Base-by-base conservation (phyloP, 2,888 invertebrate species). In the Orchestes rusci region DNA sequence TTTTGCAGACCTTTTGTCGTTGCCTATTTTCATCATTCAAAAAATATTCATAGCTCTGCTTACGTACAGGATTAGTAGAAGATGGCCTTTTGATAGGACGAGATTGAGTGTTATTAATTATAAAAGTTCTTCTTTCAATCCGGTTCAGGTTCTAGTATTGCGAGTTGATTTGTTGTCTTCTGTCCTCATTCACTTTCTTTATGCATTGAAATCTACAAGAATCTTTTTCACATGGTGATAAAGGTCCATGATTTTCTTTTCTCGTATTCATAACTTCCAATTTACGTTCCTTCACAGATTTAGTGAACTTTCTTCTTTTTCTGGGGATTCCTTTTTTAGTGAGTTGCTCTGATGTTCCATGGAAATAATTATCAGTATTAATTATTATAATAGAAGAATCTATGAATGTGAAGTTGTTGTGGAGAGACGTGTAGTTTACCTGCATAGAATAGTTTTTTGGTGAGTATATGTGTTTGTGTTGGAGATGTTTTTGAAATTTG, bases 251-350 rank as follows among this genome's bases (percentile, higher is more conserved):
- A 10, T 36, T 36, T 20, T 36, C n/a, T 10, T 5, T 16, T 12
- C 5, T 4, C 7, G 7, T 16, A 7, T 8, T 8, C 12, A 30
- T 5, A n/a, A 5, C n/a, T 20, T 19, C n/a, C 23, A 12, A 10
- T 19, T 18, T 36, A 20, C 36, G 8, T 36, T 10, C 8, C n/a
- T 4, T 12, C 10, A 20, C 8, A 8, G 13, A 13, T 8, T 8
- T 10, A 5, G 18, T 13, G 20, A 19, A 36, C 5, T 4, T 36
- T 36, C 20, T 36, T 36, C 36, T 10, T 36, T 36, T 36, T 16
- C 36, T 36, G 10, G 20, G 5, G 8, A 5, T 13, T 13, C 2
- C 23, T 36, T 19, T 36, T 13, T 36, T 36, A 4, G 36, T 36
- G n/a, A n/a, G n/a, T n/a, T n/a, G n/a, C n/a, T n/a, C n/a, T n/a